Evolutionary conservation across 2,888 invertebrate genomes (phyloP).

Genomic region (Clusia tigrina): DNA sequence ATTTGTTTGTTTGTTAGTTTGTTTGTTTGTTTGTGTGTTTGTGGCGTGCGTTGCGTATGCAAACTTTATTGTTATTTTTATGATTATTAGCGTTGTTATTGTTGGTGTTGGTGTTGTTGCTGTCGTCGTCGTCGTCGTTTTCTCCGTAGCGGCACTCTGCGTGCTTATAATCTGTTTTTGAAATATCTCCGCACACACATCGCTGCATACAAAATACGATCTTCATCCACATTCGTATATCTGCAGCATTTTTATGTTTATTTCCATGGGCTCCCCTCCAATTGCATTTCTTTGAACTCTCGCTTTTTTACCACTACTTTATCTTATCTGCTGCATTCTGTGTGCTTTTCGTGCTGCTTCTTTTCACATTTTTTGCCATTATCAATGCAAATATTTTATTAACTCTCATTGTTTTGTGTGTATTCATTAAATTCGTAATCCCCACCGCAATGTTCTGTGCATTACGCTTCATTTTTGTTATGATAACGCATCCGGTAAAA

Average conservation of each 20-base stretch:
- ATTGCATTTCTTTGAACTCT: background rate
- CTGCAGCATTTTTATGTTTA: background rate
- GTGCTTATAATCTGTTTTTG: background rate
- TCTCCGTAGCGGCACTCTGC: background rate
- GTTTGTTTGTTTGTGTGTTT: background rate
- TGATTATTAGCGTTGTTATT: no score
- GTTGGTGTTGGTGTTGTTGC: no score
- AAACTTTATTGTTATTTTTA: no score
- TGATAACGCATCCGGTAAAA: no score
- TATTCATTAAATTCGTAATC: background rate
- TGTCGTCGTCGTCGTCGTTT: background rate
- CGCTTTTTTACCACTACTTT: background rate
- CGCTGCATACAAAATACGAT: background rate
- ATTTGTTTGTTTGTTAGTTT: background rate
- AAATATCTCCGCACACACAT: no score
- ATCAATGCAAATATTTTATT: slow-evolving; percentile 1
- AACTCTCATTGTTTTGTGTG: background rate
- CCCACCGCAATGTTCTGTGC: no score
- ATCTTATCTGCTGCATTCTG: background rate
- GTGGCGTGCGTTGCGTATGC: background rate
- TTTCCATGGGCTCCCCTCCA: background rate
- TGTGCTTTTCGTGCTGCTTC: background rate
- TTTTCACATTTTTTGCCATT: background rate
- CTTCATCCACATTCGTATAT: background rate
- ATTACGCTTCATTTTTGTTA: no score